Conservation (phyloP, 2,888 invertebrate genomes). For the Cephus runcator region DNA sequence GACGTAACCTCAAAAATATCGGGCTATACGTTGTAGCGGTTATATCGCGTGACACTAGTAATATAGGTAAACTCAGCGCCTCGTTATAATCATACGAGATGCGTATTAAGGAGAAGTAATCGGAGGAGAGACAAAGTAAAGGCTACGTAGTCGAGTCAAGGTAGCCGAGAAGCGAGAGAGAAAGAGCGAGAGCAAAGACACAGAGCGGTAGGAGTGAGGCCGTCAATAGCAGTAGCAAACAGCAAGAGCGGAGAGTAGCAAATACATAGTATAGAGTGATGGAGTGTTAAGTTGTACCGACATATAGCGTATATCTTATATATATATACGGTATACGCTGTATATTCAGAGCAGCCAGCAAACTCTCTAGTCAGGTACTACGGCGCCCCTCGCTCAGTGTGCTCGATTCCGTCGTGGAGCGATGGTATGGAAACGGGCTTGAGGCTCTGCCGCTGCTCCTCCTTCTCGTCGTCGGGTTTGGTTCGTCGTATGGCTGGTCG, state of each 20-base stretch:
- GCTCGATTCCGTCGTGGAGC: background rate
- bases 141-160: background rate
- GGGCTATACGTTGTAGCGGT: background rate
- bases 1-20: background rate
- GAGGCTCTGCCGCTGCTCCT: conserved; percentile 26
- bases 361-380: background rate
- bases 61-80: background rate
- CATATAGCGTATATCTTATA: background rate
- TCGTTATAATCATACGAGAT: background rate
- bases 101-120: background rate
- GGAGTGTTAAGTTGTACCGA: background rate
- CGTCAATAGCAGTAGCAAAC: background rate
- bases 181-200: conserved; percentile 18
- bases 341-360: background rate
- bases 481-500: background rate
- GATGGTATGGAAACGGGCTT: background rate
- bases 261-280: background rate
- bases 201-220: background rate
- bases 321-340: background rate
- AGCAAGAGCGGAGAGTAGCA: background rate
- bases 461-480: background rate
- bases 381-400: background rate
- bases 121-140: background rate
- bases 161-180: background rate
- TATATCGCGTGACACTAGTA: background rate